Evolutionary conservation across 2,113 vertebrate species (phyloP), one percentile per base, ranked within the genome.

Genomic region (Sorex fumeus): DNA sequence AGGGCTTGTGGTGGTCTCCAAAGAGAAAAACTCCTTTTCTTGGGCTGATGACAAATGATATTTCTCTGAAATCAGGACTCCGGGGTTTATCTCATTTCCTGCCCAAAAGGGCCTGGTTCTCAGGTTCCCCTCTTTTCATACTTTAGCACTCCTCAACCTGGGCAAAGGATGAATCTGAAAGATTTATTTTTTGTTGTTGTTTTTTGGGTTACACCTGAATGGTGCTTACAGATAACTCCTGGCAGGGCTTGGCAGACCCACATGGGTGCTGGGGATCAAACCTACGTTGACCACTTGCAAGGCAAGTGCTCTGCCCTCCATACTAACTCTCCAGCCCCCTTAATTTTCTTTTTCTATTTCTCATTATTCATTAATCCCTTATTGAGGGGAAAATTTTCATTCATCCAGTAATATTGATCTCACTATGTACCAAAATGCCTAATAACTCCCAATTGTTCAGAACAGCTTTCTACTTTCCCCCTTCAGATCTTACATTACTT

Each of bases 51-150:
- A 96, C 93, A 96, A 95, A 95, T 96, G 82, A 62, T 76, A 94
- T 95, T 97, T 97, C 96, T 96, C 87, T 96, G 96, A 97, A 97
- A 95, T 95, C 57, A 93, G 67, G 80, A 89, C 92, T 91, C 67
- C 15, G 53, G 64, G 64, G 89, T 95, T 95, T 95, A 94, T 95
- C 92, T 96, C 87, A 94, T 71, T 96, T 97, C 90, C 96, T 97
- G 94, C 91, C 79, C 27, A 80, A 87, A 28, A 77, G 85, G 91
- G 93, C 81, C 89, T 77, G 32, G 60, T 91, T 86, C 74, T 81
- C 32, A 2, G 76, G 86, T 87, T 95, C 85, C 90, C 77, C 92
- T 70, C 84, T 93, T 95, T 82, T 93, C 76, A 90, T 71, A 88
- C 19, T 76, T 85, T n/a, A 79, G 43, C 25, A 32, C n/a, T 94